A percentile compares a stretch with the other conserved stretches of the same genome.
Evolutionary conservation across 2,888 invertebrate genomes (phyloP).

Genomic region (Calameuta filiformis): DNA sequence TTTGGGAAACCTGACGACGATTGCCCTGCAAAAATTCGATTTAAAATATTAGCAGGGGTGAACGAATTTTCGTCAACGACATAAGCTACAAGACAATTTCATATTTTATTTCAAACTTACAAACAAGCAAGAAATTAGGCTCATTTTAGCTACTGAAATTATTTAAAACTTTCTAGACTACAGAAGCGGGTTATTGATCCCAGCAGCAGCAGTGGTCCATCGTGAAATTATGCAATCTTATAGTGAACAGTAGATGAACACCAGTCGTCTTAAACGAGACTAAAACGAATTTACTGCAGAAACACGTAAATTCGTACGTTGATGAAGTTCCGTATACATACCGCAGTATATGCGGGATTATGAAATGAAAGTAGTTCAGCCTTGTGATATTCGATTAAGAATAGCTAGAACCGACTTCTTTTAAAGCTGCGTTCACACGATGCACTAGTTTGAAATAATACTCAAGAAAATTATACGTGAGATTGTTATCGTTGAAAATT

Average conservation of each 20-base stretch:
- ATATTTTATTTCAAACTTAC: not conserved
- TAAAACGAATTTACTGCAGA: not conserved
- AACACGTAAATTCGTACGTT: not conserved
- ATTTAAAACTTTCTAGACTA: not conserved
- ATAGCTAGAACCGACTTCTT: constrained; percentile 2
- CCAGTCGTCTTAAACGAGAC: not conserved
- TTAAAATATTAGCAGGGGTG: not conserved
- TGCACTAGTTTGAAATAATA: not conserved
- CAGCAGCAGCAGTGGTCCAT: not conserved
- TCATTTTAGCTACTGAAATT: not conserved
- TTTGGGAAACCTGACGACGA: constrained; percentile 7
- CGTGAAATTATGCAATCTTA: not conserved
- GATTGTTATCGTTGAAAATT: not conserved
- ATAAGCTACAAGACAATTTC: not conserved
- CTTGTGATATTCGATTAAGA: constrained; percentile 20
- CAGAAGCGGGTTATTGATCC: not conserved
- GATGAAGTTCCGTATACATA: not conserved
- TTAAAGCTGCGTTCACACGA: not conserved
- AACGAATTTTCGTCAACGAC: not conserved
- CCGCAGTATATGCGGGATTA: not conserved
- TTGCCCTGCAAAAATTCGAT: not conserved
- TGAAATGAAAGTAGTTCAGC: constrained; percentile 33
- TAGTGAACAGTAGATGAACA: not conserved
- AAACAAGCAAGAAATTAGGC: not conserved
- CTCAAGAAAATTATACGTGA: not conserved